phyloP scores from a whole-genome alignment of 2,113 vertebrate species.

The Marmota monax region DNA sequence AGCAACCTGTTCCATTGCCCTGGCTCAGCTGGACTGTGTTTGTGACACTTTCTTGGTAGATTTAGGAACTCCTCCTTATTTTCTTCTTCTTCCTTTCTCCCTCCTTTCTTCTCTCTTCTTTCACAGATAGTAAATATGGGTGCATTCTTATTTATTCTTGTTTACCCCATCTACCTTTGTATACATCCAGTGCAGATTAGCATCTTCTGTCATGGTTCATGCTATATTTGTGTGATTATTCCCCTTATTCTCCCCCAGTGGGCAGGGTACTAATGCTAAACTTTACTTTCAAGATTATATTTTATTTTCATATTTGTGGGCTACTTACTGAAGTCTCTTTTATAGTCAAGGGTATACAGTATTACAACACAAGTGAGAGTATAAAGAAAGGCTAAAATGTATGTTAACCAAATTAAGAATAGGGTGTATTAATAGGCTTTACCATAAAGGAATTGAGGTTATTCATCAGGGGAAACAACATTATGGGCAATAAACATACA shows the following conservation, averaged over 20 bases:
- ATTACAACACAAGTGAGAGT: neutral
- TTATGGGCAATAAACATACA: neutral
- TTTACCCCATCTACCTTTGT: neutral
- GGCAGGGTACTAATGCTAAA: neutral
- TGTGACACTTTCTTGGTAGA: neutral
- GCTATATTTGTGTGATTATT: too few species aligned
- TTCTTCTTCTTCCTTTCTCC: neutral
- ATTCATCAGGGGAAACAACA: neutral
- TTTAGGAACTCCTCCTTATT: neutral
- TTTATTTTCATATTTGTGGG: slow-evolving; percentile 14
- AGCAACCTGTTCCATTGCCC: too few species aligned
- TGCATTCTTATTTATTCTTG: neutral
- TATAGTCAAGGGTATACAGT: neutral
- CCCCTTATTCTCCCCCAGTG: too few species aligned
- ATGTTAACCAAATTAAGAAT: neutral
- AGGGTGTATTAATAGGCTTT: neutral
- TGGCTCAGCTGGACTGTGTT: too few species aligned
- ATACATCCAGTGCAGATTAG: neutral
- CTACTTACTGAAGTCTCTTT: neutral
- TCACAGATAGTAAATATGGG: neutral
- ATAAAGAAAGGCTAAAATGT: neutral
- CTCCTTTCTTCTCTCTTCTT: too few species aligned
- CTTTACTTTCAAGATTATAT: neutral
- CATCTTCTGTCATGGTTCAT: neutral
- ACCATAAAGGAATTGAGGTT: neutral